phyloP scores from a whole-genome alignment of 23 tunicate genomes.

The Trididemnum clinides region DNA sequence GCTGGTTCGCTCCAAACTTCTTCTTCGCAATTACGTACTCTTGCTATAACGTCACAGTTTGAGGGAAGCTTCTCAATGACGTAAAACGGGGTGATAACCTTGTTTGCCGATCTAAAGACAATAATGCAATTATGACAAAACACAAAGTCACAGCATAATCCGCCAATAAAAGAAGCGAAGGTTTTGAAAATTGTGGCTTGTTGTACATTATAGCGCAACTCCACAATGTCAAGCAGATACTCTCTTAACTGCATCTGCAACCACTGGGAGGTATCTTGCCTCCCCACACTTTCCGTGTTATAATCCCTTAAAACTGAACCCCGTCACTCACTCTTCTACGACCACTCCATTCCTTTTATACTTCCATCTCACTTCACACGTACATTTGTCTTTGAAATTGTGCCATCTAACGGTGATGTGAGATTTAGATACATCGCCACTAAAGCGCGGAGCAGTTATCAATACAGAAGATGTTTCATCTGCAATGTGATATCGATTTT shows the following conservation, averaged over 20 bases:
- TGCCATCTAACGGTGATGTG: constrained; percentile 61
- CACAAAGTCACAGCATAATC: too few species aligned
- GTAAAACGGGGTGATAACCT: background rate
- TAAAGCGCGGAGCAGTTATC: constrained; percentile 40
- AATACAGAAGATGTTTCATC: background rate
- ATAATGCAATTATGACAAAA: too few species aligned
- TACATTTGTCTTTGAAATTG: background rate
- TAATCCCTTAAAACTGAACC: too few species aligned
- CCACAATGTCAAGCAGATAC: too few species aligned
- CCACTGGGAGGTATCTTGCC: too few species aligned
- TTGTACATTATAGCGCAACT: too few species aligned
- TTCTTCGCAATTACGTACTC: constrained; percentile 33
- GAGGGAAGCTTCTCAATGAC: constrained; percentile 58
- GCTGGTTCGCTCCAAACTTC: constrained; percentile 49
- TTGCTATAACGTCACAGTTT: constrained; percentile 71
- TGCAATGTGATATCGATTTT: too few species aligned
- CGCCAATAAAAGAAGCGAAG: too few species aligned
- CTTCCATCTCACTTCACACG: constrained; percentile 51
- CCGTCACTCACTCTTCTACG: constrained; percentile 38
- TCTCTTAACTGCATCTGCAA: too few species aligned
- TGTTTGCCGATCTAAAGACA: background rate
- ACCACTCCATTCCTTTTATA: constrained; percentile 14
- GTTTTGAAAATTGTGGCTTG: too few species aligned
- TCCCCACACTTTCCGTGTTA: too few species aligned
- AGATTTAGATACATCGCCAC: constrained; percentile 36